Evolutionary conservation across 2,888 invertebrate genomes (phyloP), one percentile per base, ranked within the genome.

Genomic region (Brachyopa scutellaris): DNA sequence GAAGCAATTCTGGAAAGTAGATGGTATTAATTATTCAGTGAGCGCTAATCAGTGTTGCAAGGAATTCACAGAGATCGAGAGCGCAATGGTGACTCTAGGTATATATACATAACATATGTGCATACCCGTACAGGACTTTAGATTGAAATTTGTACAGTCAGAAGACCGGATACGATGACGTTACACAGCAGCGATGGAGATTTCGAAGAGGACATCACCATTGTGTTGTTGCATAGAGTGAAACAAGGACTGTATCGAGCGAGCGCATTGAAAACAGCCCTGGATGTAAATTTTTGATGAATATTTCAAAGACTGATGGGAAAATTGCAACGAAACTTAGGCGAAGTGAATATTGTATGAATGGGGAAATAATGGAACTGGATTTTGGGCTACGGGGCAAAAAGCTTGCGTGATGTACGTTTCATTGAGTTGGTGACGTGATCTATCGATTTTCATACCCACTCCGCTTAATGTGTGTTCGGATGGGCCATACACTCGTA

Each of bases 231-330:
- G 31, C 49, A 47, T 31, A 36, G 21, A 64, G 23, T 45, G 38
- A 19, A 42, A 55, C 31, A 62, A 49, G 55, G 6, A 57, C 47
- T 33, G 31, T 13, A 17, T n/a, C n/a, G n/a, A n/a, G n/a, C n/a
- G 17, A 55, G 62, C 31, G 36, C 66, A 66, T 59, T 45, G 51
- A 72, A 72, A 66, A 15, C 19, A 66, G 59, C 59, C 64, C 78
- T 17, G 59, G 59, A 53, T 66, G 59, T 78, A 72, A 51, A 72
- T 78, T 72, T 66, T 78, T 59, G 62, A 78, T 78, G 72, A 78
- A 78, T 72, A 51, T 78, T 72, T 78, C 66, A 31, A 78, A 78
- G 72, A 66, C 66, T 72, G 78, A 72, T 78, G 78, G 66, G 42
- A 31, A 72, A 78, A 78, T 78, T 78, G 72, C 66, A 78, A 29